phyloP scores from a whole-genome alignment of 2,113 vertebrate species.

The Theropithecus gelada region DNA sequence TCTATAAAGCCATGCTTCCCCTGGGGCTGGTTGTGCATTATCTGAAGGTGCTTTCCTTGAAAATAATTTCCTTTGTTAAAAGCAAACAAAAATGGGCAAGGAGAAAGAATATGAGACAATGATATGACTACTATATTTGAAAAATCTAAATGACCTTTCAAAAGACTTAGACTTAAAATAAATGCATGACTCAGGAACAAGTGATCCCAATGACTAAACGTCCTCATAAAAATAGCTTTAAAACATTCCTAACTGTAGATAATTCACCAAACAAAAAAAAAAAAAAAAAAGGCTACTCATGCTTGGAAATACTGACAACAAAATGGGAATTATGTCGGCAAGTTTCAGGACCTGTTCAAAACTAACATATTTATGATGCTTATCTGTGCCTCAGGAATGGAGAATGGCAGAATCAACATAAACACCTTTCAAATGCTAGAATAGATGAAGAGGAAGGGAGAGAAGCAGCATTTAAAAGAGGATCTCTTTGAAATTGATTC shows the following conservation, averaged over 20 bases:
- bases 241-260: not conserved
- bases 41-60: not conserved
- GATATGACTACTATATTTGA: conserved; percentile 30
- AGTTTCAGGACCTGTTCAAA: not conserved
- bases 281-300: not conserved
- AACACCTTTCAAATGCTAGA: no score
- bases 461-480: not conserved
- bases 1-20: accelerated
- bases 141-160: conserved; percentile 62
- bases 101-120: conserved; percentile 55
- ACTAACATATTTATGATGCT: not conserved
- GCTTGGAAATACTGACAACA: not conserved
- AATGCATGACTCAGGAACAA: conserved; percentile 57
- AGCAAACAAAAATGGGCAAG: conserved; percentile 20
- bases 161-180: conserved; percentile 60
- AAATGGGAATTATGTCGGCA: not conserved
- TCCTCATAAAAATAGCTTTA: conserved; percentile 47
- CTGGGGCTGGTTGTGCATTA: not conserved
- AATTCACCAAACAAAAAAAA: not conserved
- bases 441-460: not conserved
- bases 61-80: conserved; percentile 70
- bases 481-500: accelerated
- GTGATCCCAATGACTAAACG: conserved; percentile 49
- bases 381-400: accelerated
- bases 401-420: accelerated